Base-by-base conservation (phyloP, 2,797 vertebrate species). In the Phrynocephalus forsythii region DNA sequence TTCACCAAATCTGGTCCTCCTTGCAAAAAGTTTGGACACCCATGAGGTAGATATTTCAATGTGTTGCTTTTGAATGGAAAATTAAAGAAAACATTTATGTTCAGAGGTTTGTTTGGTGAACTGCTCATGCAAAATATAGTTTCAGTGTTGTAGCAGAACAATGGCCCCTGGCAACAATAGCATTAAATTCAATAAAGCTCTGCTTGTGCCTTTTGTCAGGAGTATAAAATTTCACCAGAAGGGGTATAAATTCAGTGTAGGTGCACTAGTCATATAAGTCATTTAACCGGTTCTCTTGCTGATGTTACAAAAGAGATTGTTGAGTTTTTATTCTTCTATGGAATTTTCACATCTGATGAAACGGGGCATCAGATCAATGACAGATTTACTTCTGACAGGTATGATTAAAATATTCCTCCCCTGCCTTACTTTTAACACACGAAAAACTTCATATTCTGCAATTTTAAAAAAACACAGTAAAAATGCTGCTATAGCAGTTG, bases 221-320 rank as follows among this genome's bases (percentile, higher is more conserved):
- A 52, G 83, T 71, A 79, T 73, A 86, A 89, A 86, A 88, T 89
- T 94, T 91, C 83, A 85, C 15, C 87, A 90, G 44, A 79, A 87
- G 80, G 69, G 90, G 22, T 28, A 73, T 26, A 73, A 91, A 86
- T 94, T 93, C 73, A 89, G 87, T 87, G 84, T 18, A 6, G 56
- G 84, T 77, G 28, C 50, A 90, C 79, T 44, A 77, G 90, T 91
- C 89, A 90, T 76, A 52, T 84, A 87, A 33, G 71, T 79, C 81
- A 91, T 92, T 93, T 89, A 90, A 69, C 44, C 75, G 0, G 0
- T 88, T 63, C 87, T 66, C 20, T 71, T 71, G 77, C 44, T 89
- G 71, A 91, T 91, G 28, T 18, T 84, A 69, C 71, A 91, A 92
- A 87, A 48, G 50, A 11, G 0, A 0, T 44, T 85, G 56, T 90